These are phyloP conservation scores for Leptopilina myrica DNA, from an alignment of 2,888 invertebrate species.

Conservation along the genomic window DNA sequence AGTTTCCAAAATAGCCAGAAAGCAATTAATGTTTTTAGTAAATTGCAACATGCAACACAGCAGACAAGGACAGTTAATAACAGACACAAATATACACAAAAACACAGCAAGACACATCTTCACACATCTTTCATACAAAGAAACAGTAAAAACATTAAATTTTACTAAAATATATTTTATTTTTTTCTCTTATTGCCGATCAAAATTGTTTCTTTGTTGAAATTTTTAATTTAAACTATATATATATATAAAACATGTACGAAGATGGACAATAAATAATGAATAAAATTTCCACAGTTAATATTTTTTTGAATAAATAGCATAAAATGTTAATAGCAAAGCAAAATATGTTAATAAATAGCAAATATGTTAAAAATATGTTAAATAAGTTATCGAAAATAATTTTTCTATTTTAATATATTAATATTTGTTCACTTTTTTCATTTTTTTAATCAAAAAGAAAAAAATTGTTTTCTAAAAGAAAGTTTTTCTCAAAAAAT, in stretches of 20 bases:
- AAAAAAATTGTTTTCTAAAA: background rate
- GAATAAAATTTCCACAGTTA: background rate
- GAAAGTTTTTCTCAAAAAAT: background rate
- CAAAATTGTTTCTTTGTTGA: background rate
- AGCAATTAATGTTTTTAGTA: background rate
- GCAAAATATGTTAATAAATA: background rate
- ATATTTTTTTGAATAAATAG: slow-evolving; percentile 11
- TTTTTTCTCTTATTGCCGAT: background rate
- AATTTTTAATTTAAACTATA: background rate
- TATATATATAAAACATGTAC: background rate
- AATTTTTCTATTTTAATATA: background rate
- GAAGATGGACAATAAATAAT: background rate
- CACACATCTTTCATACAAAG: background rate
- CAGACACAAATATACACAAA: background rate
- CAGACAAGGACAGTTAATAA: background rate
- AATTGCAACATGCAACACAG: background rate
- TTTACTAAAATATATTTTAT: background rate
- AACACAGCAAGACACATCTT: background rate
- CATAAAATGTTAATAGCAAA: background rate
- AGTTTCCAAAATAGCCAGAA: slow-evolving; percentile 2
- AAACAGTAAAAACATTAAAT: background rate
- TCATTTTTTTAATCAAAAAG: background rate
- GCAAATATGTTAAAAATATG: slow-evolving; percentile 11
- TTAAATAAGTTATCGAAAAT: too few relatives aligned
- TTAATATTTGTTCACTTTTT: background rate